These are phyloP conservation scores for Papilio aristodemus DNA, from an alignment of 1,140 invertebrate genomes.

Conservation along the genomic window DNA sequence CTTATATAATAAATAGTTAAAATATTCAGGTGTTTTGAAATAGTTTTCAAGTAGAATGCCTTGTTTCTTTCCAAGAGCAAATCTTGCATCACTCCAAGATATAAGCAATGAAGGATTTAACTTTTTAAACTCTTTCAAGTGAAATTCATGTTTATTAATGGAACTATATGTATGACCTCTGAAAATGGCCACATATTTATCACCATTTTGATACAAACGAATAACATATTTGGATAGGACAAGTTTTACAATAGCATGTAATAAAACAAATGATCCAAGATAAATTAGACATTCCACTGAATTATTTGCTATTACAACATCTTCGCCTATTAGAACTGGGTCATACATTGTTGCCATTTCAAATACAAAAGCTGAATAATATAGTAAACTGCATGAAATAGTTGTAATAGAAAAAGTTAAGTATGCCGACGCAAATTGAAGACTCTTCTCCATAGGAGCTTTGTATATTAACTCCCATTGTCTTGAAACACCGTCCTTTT, in stretches of 20 bases:
- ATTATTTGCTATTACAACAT: slow-evolving; percentile 66
- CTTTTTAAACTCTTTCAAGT: slow-evolving; percentile 65
- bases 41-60: slow-evolving; percentile 65
- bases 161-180: slow-evolving; percentile 62
- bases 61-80: slow-evolving; percentile 64
- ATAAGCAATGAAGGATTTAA: slow-evolving; percentile 60
- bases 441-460: slow-evolving; percentile 61
- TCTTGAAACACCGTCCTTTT: slow-evolving; percentile 58
- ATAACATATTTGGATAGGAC: slow-evolving; percentile 69
- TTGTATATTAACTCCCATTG: slow-evolving; percentile 71
- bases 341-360: slow-evolving; percentile 52
- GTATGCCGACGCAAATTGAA: slow-evolving; percentile 60
- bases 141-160: slow-evolving; percentile 63
- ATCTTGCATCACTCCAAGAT: slow-evolving; percentile 67
- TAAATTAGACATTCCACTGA: slow-evolving; percentile 61
- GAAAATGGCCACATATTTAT: slow-evolving; percentile 69
- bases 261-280: slow-evolving; percentile 57
- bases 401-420: slow-evolving; percentile 59
- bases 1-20: slow-evolving; percentile 66
- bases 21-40: slow-evolving; percentile 73
- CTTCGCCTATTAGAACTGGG: slow-evolving; percentile 60
- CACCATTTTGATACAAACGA: slow-evolving; percentile 65
- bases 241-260: slow-evolving; percentile 62
- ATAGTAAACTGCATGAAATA: slow-evolving; percentile 45
- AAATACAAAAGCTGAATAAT: slow-evolving; percentile 60